phyloP scores from a whole-genome alignment of 1,140 invertebrate species.

The Platyscapa corneri region DNA sequence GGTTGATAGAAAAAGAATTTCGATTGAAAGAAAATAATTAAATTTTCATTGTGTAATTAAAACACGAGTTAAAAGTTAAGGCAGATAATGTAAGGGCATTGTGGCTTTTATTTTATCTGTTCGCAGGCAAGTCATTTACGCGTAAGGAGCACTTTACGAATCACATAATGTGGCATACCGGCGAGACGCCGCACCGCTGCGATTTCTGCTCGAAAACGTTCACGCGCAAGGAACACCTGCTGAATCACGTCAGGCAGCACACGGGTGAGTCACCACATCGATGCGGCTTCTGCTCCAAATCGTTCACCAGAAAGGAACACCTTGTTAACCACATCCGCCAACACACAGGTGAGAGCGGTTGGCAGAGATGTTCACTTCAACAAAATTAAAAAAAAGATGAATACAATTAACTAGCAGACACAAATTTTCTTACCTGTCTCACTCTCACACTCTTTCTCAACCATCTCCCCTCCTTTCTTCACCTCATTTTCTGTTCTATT shows the following conservation, averaged over 20 bases:
- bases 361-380: slow-evolving; percentile 68
- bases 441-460: background rate
- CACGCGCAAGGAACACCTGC: slow-evolving; percentile 86
- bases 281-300: slow-evolving; percentile 87
- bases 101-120: background rate
- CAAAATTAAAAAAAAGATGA: slow-evolving; percentile 33
- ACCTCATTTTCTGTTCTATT: too few relatives aligned
- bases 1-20: too few relatives aligned
- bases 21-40: too few relatives aligned
- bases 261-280: slow-evolving; percentile 88
- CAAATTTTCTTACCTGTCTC: background rate
- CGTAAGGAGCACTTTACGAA: slow-evolving; percentile 90
- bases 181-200: slow-evolving; percentile 90
- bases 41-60: too few relatives aligned
- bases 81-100: too few relatives aligned
- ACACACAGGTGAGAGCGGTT: slow-evolving; percentile 82
- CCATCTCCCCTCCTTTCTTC: too few relatives aligned
- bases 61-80: too few relatives aligned
- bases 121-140: slow-evolving; percentile 84
- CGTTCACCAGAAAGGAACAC: slow-evolving; percentile 88
- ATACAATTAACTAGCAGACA: slow-evolving; percentile 10
- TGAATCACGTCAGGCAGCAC: slow-evolving; percentile 89
- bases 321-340: slow-evolving; percentile 84
- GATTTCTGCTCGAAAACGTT: slow-evolving; percentile 90
- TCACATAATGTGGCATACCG: slow-evolving; percentile 90